Base-by-base conservation (phyloP, 1,140 invertebrate species). In the Dolichoris vasculosae region DNA sequence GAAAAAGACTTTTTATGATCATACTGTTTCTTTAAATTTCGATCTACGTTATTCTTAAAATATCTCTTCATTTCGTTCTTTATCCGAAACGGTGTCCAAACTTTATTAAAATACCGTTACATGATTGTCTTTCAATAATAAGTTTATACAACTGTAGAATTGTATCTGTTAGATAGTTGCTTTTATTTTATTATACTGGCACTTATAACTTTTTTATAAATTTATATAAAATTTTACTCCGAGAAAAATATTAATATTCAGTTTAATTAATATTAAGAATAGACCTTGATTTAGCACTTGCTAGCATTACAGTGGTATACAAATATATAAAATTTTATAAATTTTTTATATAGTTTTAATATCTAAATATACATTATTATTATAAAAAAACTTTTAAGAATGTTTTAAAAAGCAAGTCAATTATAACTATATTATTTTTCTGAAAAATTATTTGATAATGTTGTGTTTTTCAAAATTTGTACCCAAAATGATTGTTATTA, bases 191-290 rank as follows among this genome's bases (percentile, higher is more conserved):
- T 20, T 35, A 23, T 26, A 80, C 32, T 30, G 35, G n/a, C 46
- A 59, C 35, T 26, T 64, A 55, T 2, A 20, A 55, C 17, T 51
- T 76, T 78, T 43, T 64, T 13, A 32, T n/a, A 17, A 9, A n/a
- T 79, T 64, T 80, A 67, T 63, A 13, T 46, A 80, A 80, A 59
- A 38, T n/a, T 46, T 63, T 63, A 8, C 26, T 11, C 7, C 35
- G 0, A 63, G 63, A 79, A 79, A 63, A 63, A 38, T 73, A 73
- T 40, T 73, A 43, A 73, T 43, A 43, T 38, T 38, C 67, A 38
- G 13, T 38, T 69, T 15, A 13, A 17, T 69, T 38, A 38, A 69
- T 30, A 20, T 4, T 20, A 30, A 69, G 32, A 20, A 69, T 69
- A 20, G 35, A 4, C 23, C 40, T 38, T 30, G 35, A 38, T 69